phyloP scores from a whole-genome alignment of 2,797 vertebrate species.

The Chaenodraco wilsoni region DNA sequence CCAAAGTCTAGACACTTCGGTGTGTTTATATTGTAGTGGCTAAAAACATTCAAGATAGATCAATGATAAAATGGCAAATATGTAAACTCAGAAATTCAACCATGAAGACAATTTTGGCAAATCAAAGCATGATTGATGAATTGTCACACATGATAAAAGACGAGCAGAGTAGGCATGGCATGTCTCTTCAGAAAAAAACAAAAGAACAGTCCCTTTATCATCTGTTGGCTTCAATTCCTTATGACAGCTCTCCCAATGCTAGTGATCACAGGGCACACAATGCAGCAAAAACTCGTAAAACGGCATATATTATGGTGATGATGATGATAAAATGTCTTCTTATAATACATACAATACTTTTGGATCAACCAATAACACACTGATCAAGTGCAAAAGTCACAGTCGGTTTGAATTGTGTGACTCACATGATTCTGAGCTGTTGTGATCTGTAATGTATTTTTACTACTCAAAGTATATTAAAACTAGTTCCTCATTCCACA shows the following conservation, averaged over 20 bases:
- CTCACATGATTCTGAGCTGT: slow-evolving; percentile 71
- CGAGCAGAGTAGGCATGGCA: slow-evolving; percentile 35
- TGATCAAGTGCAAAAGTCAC: slow-evolving; percentile 74
- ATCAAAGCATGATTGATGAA: slow-evolving; percentile 67
- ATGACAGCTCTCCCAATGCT: slow-evolving; percentile 59
- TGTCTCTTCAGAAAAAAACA: slow-evolving; percentile 23
- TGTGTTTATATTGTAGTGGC: slow-evolving; percentile 48
- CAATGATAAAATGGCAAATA: slow-evolving; percentile 63
- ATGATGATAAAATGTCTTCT: slow-evolving; percentile 63
- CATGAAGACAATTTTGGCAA: slow-evolving; percentile 71
- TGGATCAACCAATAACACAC: slow-evolving; percentile 78
- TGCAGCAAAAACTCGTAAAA: slow-evolving; percentile 65
- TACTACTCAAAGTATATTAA: slow-evolving; percentile 62
- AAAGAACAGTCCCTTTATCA: slow-evolving; percentile 38
- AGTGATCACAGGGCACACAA: slow-evolving; percentile 54
- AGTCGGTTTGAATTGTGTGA: slow-evolving; percentile 64
- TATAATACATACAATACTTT: slow-evolving; percentile 69
- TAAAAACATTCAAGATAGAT: slow-evolving; percentile 55
- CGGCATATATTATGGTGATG: slow-evolving; percentile 51
- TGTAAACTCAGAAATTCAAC: slow-evolving; percentile 71
- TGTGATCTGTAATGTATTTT: slow-evolving; percentile 83
- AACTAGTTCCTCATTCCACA: slow-evolving; percentile 46
- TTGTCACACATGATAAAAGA: slow-evolving; percentile 61
- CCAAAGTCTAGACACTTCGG: slow-evolving; percentile 16
- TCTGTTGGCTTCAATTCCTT: slow-evolving; percentile 68